A percentile compares a stretch with the other conserved stretches of the same genome.
phyloP scores from a whole-genome alignment of 1,140 invertebrate genomes.

The Orchesella cincta region DNA sequence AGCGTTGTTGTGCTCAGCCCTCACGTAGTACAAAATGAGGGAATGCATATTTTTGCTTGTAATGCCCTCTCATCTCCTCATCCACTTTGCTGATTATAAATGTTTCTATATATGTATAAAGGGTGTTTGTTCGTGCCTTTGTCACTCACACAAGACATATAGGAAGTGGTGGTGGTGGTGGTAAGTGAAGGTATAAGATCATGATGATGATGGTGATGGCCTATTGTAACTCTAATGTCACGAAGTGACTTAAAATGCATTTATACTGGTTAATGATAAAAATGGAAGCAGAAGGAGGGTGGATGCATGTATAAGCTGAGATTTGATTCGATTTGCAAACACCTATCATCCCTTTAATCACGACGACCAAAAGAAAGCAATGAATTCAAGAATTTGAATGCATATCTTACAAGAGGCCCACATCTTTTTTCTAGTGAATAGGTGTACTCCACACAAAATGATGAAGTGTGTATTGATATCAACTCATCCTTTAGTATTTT shows the following conservation, averaged over 20 bases:
- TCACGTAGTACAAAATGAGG: too few species aligned
- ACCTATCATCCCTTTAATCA: constrained; percentile 8
- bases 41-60: background rate
- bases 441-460: too few species aligned
- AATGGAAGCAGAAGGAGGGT: background rate
- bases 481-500: too few species aligned
- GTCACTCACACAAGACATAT: background rate
- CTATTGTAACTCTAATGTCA: background rate
- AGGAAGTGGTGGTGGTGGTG: too few species aligned
- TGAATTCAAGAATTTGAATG: background rate
- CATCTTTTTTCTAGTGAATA: background rate
- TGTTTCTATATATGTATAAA: background rate
- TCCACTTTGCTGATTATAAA: background rate
- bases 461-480: too few species aligned
- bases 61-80: background rate
- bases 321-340: background rate
- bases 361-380: background rate
- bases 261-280: background rate
- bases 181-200: too few species aligned
- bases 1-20: too few species aligned
- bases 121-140: background rate
- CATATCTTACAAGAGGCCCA: background rate
- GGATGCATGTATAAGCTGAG: background rate
- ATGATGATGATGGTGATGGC: too few species aligned
- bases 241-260: background rate